Evolutionary conservation across 2,113 vertebrate genomes (phyloP).

Genomic region (Anarrhichthys ocellatus): DNA sequence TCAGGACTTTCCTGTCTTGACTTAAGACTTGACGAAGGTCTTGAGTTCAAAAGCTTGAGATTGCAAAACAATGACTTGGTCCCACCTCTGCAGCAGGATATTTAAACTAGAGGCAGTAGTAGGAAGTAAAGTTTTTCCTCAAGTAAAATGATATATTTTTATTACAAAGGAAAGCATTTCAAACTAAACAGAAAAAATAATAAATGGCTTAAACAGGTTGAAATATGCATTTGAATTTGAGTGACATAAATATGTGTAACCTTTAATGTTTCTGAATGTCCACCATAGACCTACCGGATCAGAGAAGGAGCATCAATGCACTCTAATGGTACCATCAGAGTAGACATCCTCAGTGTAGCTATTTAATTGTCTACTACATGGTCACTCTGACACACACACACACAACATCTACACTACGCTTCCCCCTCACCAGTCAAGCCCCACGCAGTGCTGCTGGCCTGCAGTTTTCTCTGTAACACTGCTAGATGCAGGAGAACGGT

Average conservation of each 20-base stretch:
- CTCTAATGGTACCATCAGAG: not conserved
- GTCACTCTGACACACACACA: constrained; percentile 44
- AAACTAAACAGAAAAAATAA: not conserved
- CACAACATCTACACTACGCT: constrained; percentile 40
- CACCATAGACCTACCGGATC: not conserved
- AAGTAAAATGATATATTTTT: not conserved
- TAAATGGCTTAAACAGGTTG: not conserved
- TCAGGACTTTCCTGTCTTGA: too few species aligned
- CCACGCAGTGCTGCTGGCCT: constrained; percentile 54
- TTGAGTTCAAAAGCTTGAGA: too few species aligned
- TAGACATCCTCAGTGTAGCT: not conserved
- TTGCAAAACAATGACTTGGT: too few species aligned
- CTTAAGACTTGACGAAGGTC: too few species aligned
- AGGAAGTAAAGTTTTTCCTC: not conserved
- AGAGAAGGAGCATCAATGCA: not conserved
- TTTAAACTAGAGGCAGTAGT: not conserved
- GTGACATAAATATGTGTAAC: not conserved
- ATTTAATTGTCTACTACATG: constrained; percentile 8
- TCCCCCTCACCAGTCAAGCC: constrained; percentile 42
- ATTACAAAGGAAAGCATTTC: not conserved
- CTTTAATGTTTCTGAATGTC: not conserved
- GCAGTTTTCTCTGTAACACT: constrained; percentile 55
- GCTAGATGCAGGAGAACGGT: constrained; percentile 55
- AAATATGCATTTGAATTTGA: not conserved
- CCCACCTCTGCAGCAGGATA: not conserved